A percentile compares a stretch with the other conserved stretches of the same genome.
phyloP scores from a whole-genome alignment of 1,140 invertebrate species.

The Lerema accius region DNA sequence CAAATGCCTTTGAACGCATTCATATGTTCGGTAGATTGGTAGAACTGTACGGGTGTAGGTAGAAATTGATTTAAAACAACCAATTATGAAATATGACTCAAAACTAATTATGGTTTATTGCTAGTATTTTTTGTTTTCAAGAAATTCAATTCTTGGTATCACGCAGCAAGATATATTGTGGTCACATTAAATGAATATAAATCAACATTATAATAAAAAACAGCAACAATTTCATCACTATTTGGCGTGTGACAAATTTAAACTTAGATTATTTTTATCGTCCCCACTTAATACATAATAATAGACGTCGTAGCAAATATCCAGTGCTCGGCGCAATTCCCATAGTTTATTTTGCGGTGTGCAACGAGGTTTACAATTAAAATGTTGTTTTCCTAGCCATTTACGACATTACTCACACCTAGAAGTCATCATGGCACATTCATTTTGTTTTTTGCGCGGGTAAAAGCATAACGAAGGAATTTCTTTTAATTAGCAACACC shows the following conservation, averaged over 20 bases:
- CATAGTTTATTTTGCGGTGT: constrained; percentile 59
- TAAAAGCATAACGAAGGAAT: constrained; percentile 65
- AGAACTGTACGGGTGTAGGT: too few species aligned
- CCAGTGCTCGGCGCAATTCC: constrained; percentile 48
- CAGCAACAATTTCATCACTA: background rate
- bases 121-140: too few species aligned
- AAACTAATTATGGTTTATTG: too few species aligned
- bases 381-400: constrained; percentile 61
- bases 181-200: too few species aligned
- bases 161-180: too few species aligned
- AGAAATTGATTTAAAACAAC: too few species aligned
- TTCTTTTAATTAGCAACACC: constrained; percentile 74
- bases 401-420: constrained; percentile 74
- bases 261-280: constrained; percentile 24
- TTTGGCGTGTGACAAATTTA: constrained; percentile 24
- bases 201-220: background rate
- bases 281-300: constrained; percentile 20
- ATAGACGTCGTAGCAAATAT: constrained; percentile 36
- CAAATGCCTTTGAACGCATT: constrained; percentile 17
- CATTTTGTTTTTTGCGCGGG: constrained; percentile 60
- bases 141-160: too few species aligned
- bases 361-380: constrained; percentile 63
- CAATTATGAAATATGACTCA: too few species aligned
- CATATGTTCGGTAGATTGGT: background rate
- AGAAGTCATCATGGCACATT: constrained; percentile 55